Percentiles rank a stretch among this genome's conserved stretches.
These are phyloP conservation scores for Oasisia sp. DNA, from an alignment of 2,888 invertebrate genomes.

Conservation along the genomic window DNA sequence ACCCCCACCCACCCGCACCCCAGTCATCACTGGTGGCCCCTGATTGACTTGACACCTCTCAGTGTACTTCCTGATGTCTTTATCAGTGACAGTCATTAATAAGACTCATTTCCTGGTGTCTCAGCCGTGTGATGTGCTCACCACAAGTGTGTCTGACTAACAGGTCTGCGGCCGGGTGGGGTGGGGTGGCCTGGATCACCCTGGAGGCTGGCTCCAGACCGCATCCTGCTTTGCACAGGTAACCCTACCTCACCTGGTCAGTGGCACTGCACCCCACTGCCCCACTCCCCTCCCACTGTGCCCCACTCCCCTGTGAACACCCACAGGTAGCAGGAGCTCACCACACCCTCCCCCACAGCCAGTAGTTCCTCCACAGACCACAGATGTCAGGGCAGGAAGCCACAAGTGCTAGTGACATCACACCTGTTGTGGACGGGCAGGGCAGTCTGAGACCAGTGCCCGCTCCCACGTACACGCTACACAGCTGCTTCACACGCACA, in stretches of 20 bases:
- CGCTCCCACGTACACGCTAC: background rate
- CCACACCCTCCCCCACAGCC: conserved; percentile 24
- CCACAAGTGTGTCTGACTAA: conserved; percentile 21
- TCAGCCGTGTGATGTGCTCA: background rate
- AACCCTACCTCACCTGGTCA: conserved; percentile 25
- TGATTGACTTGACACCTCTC: conserved; percentile 24
- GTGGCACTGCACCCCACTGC: conserved; percentile 24
- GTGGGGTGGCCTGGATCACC: background rate
- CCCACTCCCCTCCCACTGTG: conserved; percentile 25
- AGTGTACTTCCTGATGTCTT: conserved; percentile 25
- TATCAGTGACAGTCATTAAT: conserved; percentile 24
- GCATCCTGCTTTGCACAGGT: conserved; percentile 23
- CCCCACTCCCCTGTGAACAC: conserved; percentile 22
- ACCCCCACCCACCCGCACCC: conserved; percentile 22
- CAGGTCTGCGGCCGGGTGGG: background rate
- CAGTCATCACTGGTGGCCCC: conserved; percentile 21
- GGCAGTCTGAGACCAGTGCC: conserved; percentile 7
- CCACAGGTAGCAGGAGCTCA: background rate
- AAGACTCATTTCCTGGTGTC: conserved; percentile 25
- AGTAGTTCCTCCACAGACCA: background rate
- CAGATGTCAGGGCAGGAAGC: background rate
- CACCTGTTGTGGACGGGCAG: conserved; percentile 17
- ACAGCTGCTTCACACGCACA: conserved; percentile 19
- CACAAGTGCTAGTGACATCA: conserved; percentile 24
- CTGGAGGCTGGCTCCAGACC: conserved; percentile 17